Evolutionary conservation across 92 coral and sea anemone species (phyloP), one percentile per base, ranked within the genome.

Genomic region (Epizoanthus ramosus): DNA sequence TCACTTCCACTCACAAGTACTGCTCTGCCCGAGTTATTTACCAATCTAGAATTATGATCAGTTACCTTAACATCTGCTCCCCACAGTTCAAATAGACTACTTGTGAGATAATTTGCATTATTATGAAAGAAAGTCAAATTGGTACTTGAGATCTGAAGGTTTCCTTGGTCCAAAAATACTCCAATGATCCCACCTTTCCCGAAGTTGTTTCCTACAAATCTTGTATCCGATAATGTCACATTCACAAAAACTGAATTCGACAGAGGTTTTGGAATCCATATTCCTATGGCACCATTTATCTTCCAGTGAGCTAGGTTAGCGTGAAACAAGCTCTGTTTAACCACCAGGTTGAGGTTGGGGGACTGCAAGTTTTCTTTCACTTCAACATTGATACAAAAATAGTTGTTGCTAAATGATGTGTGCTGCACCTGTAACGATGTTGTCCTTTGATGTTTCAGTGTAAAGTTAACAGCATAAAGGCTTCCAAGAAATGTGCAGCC

Each of bases 301-400:
- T 74, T 12, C 79, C 79, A 74, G 45, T 16, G 65, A 15, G 24
- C 64, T 6, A 74, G n/a, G 45, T 56, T 74, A 15, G 54, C 79
- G 56, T 56, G 45, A 56, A 74, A 74, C 63, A 28, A 10, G 24
- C 79, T 74, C 23, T 56, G 47, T 28, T 24, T 6, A 57, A 74
- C 16, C 63, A n/a, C 56, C 33, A 74, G 28, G 50, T 5, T 56
- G 13, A 74, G 16, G n/a, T 9, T 28, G 4, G n/a, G 64, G 3
- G 64, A 7, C 41, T 15, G 45, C 79, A 74, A 74, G 24, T 39
- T 53, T 31, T 31, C 39, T 15, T 74, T 63, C 43, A 74, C 64
- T 28, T 31, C 17, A 28, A 74, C 64, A 53, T 74, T 74, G 33
- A 74, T 56, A 65, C 79, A 74, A 52, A 74, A 74, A 54, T 74